phyloP scores from a whole-genome alignment of 2,888 invertebrate genomes.

The Watsonalla binaria region DNA sequence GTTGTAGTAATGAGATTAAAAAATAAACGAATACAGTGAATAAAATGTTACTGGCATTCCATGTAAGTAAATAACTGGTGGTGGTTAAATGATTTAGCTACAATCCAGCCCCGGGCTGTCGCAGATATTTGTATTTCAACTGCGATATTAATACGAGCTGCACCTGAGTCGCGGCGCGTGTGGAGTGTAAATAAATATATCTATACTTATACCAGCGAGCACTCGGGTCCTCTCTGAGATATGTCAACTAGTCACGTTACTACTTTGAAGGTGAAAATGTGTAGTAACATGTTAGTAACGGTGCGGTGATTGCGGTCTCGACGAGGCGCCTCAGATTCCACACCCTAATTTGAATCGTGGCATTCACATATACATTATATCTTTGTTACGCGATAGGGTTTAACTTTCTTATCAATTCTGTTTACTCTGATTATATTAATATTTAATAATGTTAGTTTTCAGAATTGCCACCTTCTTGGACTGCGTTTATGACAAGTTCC shows the following conservation, averaged over 20 bases:
- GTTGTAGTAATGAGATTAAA: too few relatives aligned
- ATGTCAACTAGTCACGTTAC: conserved; percentile 44
- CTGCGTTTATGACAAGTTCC: too few relatives aligned
- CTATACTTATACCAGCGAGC: conserved; percentile 23
- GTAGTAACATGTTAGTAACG: conserved; percentile 22
- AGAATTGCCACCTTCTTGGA: too few relatives aligned
- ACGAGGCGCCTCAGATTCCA: background rate
- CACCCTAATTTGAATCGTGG: background rate
- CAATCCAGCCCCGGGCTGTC: conserved; percentile 27
- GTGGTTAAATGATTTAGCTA: conserved; percentile 1
- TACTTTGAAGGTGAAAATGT: conserved; percentile 35
- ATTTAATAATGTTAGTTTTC: too few relatives aligned
- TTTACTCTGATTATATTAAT: too few relatives aligned
- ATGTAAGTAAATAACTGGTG: too few relatives aligned
- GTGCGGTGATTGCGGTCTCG: conserved; percentile 10
- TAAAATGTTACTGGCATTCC: too few relatives aligned
- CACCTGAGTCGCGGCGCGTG: conserved; percentile 39
- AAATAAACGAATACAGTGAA: too few relatives aligned
- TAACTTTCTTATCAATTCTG: background rate
- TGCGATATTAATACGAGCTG: conserved; percentile 44
- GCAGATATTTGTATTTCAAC: conserved; percentile 38
- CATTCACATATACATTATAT: background rate
- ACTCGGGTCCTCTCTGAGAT: conserved; percentile 31
- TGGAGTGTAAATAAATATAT: conserved; percentile 36
- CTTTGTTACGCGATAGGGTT: background rate